phyloP scores from a whole-genome alignment of 2,888 invertebrate genomes.

The Poecilobothrus nobilitatus region DNA sequence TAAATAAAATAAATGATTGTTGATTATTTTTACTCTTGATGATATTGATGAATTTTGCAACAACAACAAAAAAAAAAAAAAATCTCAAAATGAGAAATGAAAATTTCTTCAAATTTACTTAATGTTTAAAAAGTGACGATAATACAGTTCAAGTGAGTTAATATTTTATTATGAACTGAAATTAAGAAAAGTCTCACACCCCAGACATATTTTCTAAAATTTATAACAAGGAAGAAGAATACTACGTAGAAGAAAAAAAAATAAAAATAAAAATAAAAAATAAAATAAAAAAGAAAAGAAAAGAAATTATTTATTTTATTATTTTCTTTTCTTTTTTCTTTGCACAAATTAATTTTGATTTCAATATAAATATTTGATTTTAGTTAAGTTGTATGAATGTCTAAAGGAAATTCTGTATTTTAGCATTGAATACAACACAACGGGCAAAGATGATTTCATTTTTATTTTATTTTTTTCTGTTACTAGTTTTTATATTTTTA shows the following conservation, averaged over 20 bases:
- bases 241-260: neutral
- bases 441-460: too few relatives aligned
- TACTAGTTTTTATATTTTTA: too few relatives aligned
- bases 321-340: neutral
- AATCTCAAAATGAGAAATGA: neutral
- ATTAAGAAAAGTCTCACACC: neutral
- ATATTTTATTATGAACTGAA: constrained; percentile 1
- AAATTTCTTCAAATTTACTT: neutral
- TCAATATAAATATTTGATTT: constrained; percentile 1
- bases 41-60: neutral
- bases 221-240: too few relatives aligned
- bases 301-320: neutral
- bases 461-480: too few relatives aligned
- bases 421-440: too few relatives aligned
- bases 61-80: neutral
- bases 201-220: too few relatives aligned
- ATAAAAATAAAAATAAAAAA: neutral
- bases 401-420: neutral
- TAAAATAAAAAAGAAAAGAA: neutral
- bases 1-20: too few relatives aligned
- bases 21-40: neutral
- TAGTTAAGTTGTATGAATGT: neutral
- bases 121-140: constrained; percentile 3
- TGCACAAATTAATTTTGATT: neutral
- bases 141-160: constrained; percentile 4